Evolutionary conservation across 2,797 vertebrate species (phyloP).

Genomic region (Oreonectes daqikongensis): DNA sequence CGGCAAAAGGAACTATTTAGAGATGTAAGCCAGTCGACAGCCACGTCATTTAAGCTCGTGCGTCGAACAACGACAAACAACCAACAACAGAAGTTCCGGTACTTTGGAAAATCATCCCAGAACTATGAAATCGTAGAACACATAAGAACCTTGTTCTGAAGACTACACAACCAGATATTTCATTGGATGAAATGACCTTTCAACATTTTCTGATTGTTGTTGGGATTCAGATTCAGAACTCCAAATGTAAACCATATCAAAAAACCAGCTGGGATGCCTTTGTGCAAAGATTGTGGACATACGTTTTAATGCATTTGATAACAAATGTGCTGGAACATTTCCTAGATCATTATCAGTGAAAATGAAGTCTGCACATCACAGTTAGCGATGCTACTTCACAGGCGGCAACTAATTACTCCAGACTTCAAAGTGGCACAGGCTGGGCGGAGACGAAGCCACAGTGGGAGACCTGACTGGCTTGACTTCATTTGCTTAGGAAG

Average conservation of each 20-base stretch:
- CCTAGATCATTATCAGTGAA: constrained; percentile 53
- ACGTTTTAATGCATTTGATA: constrained; percentile 46
- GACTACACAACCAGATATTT: not conserved
- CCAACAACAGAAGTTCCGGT: too few relatives aligned
- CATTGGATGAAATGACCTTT: too few relatives aligned
- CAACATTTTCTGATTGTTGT: too few relatives aligned
- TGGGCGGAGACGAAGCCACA: constrained; percentile 44
- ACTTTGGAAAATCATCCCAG: too few relatives aligned
- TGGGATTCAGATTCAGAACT: not conserved
- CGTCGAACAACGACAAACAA: too few relatives aligned
- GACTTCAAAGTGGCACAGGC: constrained; percentile 53
- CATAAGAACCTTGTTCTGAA: not conserved
- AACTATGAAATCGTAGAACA: too few relatives aligned
- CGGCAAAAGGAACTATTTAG: too few relatives aligned
- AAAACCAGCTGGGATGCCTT: constrained; percentile 1
- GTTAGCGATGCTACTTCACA: constrained; percentile 49
- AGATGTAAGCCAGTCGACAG: too few relatives aligned
- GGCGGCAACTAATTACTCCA: constrained; percentile 56
- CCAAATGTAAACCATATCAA: not conserved
- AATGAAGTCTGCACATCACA: constrained; percentile 41
- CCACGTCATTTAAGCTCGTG: too few relatives aligned
- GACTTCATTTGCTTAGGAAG: constrained; percentile 46
- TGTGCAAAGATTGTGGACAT: constrained; percentile 19
- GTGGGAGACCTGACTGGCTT: constrained; percentile 43
- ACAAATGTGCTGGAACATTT: constrained; percentile 53